These are phyloP conservation scores for Alitta virens DNA, from an alignment of 2,888 invertebrate species.

Conservation along the genomic window DNA sequence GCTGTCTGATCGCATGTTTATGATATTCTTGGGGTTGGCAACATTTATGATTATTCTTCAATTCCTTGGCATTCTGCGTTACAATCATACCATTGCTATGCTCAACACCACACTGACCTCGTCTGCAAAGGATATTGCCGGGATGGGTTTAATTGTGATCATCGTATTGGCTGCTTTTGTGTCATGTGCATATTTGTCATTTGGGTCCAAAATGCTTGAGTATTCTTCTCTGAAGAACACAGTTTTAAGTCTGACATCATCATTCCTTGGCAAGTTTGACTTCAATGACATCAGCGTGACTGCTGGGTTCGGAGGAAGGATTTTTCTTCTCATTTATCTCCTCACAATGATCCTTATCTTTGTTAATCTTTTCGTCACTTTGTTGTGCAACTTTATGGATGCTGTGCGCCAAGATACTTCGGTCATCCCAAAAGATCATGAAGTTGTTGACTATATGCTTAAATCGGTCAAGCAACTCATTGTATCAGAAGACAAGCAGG, in stretches of 20 bases:
- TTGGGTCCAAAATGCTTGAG: background rate
- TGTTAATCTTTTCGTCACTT: background rate
- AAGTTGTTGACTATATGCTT: background rate
- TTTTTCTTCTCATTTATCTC: background rate
- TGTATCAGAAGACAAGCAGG: background rate
- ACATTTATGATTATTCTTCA: background rate
- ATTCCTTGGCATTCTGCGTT: background rate
- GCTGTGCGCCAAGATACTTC: background rate
- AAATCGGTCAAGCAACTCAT: background rate
- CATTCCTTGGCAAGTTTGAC: background rate
- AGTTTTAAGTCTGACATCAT: background rate
- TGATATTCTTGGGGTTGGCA: background rate
- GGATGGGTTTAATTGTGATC: background rate
- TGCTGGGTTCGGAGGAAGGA: background rate
- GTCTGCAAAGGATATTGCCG: background rate
- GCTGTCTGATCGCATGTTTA: background rate
- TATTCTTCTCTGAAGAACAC: background rate
- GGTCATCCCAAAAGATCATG: background rate
- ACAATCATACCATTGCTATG: background rate
- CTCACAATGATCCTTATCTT: background rate
- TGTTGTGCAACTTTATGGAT: constrained; percentile 1
- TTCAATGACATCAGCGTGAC: background rate
- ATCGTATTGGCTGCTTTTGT: background rate
- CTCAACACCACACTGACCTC: background rate
- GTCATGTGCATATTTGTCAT: background rate